phyloP scores from a whole-genome alignment of 2,797 vertebrate species.

The Lagocephalus sceleratus region DNA sequence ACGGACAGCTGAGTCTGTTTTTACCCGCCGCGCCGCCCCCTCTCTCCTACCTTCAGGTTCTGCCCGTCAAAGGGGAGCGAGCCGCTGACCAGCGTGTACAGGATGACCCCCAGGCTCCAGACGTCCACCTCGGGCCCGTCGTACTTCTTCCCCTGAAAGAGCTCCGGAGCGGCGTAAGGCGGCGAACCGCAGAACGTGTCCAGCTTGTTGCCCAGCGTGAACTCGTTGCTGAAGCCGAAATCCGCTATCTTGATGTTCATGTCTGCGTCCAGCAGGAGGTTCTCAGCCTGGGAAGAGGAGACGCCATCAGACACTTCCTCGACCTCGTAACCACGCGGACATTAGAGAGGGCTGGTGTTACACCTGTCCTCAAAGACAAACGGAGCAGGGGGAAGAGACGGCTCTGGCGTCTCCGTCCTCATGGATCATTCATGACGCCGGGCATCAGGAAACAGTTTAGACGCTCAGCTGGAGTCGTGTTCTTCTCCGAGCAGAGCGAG shows the following conservation, averaged over 20 bases:
- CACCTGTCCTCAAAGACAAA: neutral
- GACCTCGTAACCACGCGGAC: neutral
- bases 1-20: neutral
- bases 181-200: constrained; percentile 98
- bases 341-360: neutral
- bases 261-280: constrained; percentile 94
- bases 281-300: constrained; percentile 83
- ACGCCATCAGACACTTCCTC: neutral
- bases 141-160: constrained; percentile 99
- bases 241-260: constrained; percentile 99
- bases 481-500: constrained; percentile 1
- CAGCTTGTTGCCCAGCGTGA: constrained; percentile 95
- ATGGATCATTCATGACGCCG: constrained; percentile 58
- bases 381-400: neutral
- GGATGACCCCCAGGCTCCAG: constrained; percentile 97
- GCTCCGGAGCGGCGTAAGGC: constrained; percentile 94
- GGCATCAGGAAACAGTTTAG: constrained; percentile 16
- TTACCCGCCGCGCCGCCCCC: neutral
- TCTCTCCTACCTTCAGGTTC: constrained; percentile 87
- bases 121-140: constrained; percentile 97
- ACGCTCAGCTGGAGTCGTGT: constrained; percentile 2
- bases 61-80: constrained; percentile 97
- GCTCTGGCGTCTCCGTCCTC: constrained; percentile 28
- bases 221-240: constrained; percentile 98
- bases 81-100: constrained; percentile 96